Evolutionary conservation across 2,888 invertebrate species (phyloP), one percentile per base, ranked within the genome.

Genomic region (Eristalis pertinax): DNA sequence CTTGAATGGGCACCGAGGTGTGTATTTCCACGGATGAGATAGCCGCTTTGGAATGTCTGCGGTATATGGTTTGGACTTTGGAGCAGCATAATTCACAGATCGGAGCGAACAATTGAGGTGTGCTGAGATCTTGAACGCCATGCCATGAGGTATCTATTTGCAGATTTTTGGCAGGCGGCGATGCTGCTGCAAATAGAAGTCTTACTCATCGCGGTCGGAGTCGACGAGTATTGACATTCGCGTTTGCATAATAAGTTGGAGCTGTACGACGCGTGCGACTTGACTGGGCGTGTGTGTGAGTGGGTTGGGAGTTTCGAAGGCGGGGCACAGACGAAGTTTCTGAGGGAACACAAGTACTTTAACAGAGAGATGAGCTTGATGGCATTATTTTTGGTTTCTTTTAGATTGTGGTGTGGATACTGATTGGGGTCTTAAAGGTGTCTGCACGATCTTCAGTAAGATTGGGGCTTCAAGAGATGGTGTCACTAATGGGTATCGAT

Each of bases 21-120:
- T 50, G 32, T 56, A 63, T 56, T 70, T 78, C 68, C 56, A 64
- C 69, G 19, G 56, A 64, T 70, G 50, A 70, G 35, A 63, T 70
- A 63, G 35, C 13, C 35, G 19, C 15, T 56, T 26, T 50, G 77
- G 63, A 70, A 63, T 56, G 35, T 58, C 3, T 19, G 15, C 35
- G 15, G 32, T 32, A 26, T 62, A 29, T n/a, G 26, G 10, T 29
- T 62, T 62, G 29, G 62, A 29, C 3, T 29, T 62, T 62, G 29
- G 62, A 29, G 29, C 29, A 15, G 13, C 19, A 29, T 63, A 63
- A n/a, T 32, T 15, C 32, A 5, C n/a, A 26, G n/a, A 24, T 24
- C 62, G 29, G 7, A n/a, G 8, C n/a, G 19, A 50, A 19, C 50
- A 50, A 7, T 50, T 19, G 50, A 50, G 19, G 50, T 50, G 50